Evolutionary conservation across 2,888 invertebrate genomes (phyloP), one percentile per base, ranked within the genome.

Genomic region (Halocaridina rubra): DNA sequence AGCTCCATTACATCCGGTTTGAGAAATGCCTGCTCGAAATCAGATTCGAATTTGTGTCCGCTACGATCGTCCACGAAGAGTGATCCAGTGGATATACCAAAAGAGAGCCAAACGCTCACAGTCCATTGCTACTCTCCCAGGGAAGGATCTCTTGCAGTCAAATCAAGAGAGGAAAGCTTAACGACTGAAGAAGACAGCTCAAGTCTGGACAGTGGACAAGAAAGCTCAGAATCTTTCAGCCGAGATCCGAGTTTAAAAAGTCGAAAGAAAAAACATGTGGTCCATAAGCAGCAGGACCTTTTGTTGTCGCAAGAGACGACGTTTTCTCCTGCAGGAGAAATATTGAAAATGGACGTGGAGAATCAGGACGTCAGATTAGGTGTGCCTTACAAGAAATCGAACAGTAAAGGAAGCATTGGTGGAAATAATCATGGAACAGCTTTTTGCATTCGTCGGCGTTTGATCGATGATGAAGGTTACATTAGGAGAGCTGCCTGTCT

Each of bases 401-500:
- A 29, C 71, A 53, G 71, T 46, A 71, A 46, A 19, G 69, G 24
- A 27, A 30, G 57, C 24, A 5, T 59, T 59, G 39, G 22, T 5
- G 10, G 59, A 2, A 84, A 78, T 22, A 29, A 59, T 16, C 69
- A 77, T 10, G 72, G 71, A 8, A 30, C 69, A 7, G 77, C 22
- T 16, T 46, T 75, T n/a, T 84, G 74, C 61, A 30, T 19, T 10
- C 64, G 84, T 22, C 84, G 80, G 24, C 72, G 84, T 32, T 74
- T 84, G 30, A 67, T 57, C 0, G 84, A 84, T 30, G 84, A 84
- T 13, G 84, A 84, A 13, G 84, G 84, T 7, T 84, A 57, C 59
- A 84, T 84, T 57, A 74, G 80, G 57, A 72, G 84, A 53, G 84
- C 84, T 4, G 84, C 84, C 22, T 84, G 79, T 61, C 53, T 84